A percentile compares a stretch with the other conserved stretches of the same genome.
Evolutionary conservation across 2,888 invertebrate species (phyloP).

Genomic region (Cyaniris semiargus): DNA sequence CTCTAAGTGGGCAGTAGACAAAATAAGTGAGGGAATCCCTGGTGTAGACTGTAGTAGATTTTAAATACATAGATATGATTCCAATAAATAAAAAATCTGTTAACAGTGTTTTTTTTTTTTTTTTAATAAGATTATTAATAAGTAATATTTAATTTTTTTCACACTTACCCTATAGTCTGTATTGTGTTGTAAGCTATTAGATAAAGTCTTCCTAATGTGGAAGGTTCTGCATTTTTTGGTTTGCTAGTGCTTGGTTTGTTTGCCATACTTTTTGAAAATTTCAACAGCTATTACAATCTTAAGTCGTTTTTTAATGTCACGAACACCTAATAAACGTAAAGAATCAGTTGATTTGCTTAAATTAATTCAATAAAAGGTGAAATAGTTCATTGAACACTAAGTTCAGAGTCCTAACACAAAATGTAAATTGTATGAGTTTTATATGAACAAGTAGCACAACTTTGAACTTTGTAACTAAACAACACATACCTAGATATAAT

Average conservation of each 20-base stretch:
- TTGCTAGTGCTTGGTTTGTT: conserved; percentile 50
- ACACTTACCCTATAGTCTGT: conserved; percentile 86
- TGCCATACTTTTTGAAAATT: conserved; percentile 40
- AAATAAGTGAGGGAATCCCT: too few relatives aligned
- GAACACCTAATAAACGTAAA: neutral
- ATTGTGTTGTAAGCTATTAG: conserved; percentile 85
- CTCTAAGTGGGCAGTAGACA: too few relatives aligned
- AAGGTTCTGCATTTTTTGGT: conserved; percentile 68
- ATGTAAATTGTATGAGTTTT: neutral
- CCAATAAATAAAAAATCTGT: neutral
- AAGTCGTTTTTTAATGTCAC: neutral
- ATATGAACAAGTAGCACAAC: neutral
- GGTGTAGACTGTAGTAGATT: neutral
- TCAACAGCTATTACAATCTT: neutral
- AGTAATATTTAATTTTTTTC: neutral
- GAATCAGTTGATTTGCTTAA: neutral
- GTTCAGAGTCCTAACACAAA: conserved; percentile 16
- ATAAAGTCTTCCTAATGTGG: conserved; percentile 81
- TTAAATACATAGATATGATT: neutral
- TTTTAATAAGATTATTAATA: neutral
- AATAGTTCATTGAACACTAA: conserved; percentile 18
- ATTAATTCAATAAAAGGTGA: conserved; percentile 16
- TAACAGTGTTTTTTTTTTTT: neutral
- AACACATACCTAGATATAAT: neutral
- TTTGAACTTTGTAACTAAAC: neutral